Base-by-base conservation (phyloP, 2,113 vertebrate genomes). In the Alethe castanea region DNA sequence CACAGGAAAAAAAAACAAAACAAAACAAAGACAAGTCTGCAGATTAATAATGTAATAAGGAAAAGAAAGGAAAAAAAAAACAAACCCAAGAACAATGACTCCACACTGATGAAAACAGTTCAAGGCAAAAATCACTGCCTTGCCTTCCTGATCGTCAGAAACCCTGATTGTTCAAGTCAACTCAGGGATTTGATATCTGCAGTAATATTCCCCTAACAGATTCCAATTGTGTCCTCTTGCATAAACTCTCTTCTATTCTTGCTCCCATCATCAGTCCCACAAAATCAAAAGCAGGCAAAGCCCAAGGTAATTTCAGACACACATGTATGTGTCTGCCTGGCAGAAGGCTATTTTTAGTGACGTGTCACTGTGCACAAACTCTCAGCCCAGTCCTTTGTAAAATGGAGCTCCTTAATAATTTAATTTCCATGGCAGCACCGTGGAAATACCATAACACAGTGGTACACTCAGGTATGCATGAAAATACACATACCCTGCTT, bases 391-490 rank as follows among this genome's bases (percentile, higher is more conserved):
- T 69, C 70, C 81, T 82, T 62, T 91, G 74, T 83, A 72, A 88
- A 86, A 95, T 36, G 35, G 59, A 94, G 47, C 33, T 87, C 73
- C 87, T 93, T 86, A 61, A 90, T 87, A 0, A 87, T 73, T 86
- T 90, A 77, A 94, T 96, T 91, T 90, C 89, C 85, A 88, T 90
- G 92, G 87, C 59, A 94, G 90, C 47, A 66, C 38, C 50, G 38
- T 56, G 29, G 90, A 61, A 87, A 72, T 61, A n/a, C 3, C 10
- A 0, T 12, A 38, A 77, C 25, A 11, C 5, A 8, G 40, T 1
- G 12, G 42, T 53, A 11, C 0, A 5, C 56, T 23, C 50, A 45
- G 50, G 38, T 17, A 38, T 15, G 14, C 3, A 2, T 12, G 11
- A 48, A 81, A n/a, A 81, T 8, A 38, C 6, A 59, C 8, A 9